Base-by-base conservation (phyloP, 2,888 invertebrate species). In the Eumerus sabulonum region DNA sequence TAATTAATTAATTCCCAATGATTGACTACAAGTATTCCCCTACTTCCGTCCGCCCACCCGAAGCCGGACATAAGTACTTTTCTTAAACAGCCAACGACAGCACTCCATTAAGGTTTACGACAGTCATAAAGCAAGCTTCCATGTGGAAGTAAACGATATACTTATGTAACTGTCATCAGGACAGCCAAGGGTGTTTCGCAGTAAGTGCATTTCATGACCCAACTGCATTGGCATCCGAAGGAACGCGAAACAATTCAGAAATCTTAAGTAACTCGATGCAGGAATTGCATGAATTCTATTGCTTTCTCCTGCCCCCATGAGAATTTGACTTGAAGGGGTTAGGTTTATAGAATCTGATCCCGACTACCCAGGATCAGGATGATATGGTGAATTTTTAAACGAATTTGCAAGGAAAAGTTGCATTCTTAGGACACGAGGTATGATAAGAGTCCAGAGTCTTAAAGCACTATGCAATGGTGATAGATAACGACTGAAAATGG, bases 101-200 rank as follows among this genome's bases (percentile, higher is more conserved):
- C 56, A 54, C 53, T 50, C 66, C 51, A 66, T 72, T 72, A 67
- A 73, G 63, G 42, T 77, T 77, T 68, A 73, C 77, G 73, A 77
- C 77, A 57, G 62, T 73, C 77, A 71, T 73, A 67, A 77, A 77
- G 63, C 53, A 77, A 77, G n/a, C 40, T 68, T n/a, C 77, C 47
- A 48, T 12, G 27, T 27, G 7, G 27, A 27, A 27, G 27, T 27
- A 27, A 67, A 50, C 50, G 67, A 57, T 63, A 53, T 63, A n/a
- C n/a, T n/a, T n/a, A n/a, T n/a, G n/a, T n/a, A 50, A 60, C 53
- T 57, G 59, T 67, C 66, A 66, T 48, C 51, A 40, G 35, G 12
- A 2, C 14, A 17, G 35, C 42, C 68, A 9, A 36, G 13, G 18
- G 35, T 4, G 0, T 67, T 40, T 18, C 27, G 9, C 40, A 51